Evolutionary conservation across 1,140 invertebrate genomes (phyloP).

Genomic region (Limonius californicus): DNA sequence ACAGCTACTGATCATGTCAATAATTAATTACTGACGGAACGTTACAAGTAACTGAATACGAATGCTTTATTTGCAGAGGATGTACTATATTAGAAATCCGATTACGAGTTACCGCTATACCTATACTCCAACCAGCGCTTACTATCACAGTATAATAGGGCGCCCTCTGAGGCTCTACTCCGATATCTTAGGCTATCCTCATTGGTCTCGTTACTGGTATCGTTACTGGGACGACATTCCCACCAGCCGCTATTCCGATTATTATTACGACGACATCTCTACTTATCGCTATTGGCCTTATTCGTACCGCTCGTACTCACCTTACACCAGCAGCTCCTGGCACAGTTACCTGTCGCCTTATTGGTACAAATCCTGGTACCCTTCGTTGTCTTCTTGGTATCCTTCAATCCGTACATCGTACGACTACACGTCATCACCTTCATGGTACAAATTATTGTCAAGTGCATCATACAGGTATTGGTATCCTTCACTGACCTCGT

Average conservation of each 20-base stretch:
- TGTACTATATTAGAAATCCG: constrained; percentile 1
- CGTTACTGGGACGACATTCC: constrained; percentile 1
- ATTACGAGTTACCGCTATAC: background rate
- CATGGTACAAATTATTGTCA: too few species aligned
- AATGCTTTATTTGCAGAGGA: constrained; percentile 5
- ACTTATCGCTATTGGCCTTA: background rate
- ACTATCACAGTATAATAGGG: background rate
- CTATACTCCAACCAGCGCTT: background rate
- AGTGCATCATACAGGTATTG: too few species aligned
- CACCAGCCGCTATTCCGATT: background rate
- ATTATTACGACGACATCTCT: background rate
- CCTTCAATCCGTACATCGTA: background rate
- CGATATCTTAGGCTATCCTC: constrained; percentile 1
- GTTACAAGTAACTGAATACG: too few species aligned
- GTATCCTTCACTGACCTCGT: too few species aligned
- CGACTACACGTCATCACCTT: too few species aligned
- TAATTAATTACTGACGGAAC: too few species aligned
- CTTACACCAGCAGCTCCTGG: background rate
- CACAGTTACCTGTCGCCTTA: too few species aligned
- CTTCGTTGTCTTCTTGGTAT: background rate
- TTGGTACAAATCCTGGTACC: background rate
- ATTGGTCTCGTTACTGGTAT: background rate
- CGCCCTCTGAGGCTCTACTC: background rate
- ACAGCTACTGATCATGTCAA: background rate
- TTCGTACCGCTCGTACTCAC: background rate